Percentiles rank a stretch among this genome's conserved stretches.
Conservation (phyloP, 2,888 invertebrate genomes). For the Acrocyrtus sp. region DNA sequence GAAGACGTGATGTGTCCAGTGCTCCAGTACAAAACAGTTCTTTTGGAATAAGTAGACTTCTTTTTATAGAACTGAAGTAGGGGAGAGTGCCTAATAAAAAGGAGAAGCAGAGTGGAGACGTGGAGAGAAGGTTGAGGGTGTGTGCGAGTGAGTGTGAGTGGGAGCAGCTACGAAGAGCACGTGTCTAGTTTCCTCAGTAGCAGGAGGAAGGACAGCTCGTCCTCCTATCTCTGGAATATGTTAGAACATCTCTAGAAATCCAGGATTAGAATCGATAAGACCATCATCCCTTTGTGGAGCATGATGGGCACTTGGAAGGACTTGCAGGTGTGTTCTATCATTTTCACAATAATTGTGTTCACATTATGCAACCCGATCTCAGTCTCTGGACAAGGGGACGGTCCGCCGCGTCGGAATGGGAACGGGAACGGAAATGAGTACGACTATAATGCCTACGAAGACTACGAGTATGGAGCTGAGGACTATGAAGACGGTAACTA, state of each 20-base stretch:
- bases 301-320: conserved; percentile 52
- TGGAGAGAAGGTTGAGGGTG: no score
- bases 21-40: no score
- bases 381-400: conserved; percentile 51
- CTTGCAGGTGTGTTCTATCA: conserved; percentile 47
- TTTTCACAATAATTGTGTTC: conserved; percentile 51
- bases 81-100: no score
- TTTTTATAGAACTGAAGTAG: no score
- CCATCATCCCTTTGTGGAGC: conserved; percentile 33
- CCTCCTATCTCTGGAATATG: conserved; percentile 21
- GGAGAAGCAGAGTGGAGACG: no score
- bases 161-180: conserved; percentile 25
- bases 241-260: conserved; percentile 4
- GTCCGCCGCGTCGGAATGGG: conserved; percentile 24
- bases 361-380: conserved; percentile 60
- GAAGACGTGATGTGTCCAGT: no score
- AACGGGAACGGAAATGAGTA: conserved; percentile 52
- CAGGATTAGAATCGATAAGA: conserved; percentile 20
- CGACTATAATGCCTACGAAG: conserved; percentile 59
- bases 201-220: conserved; percentile 23
- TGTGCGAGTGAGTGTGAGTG: neutral
- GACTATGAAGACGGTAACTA: conserved; percentile 61
- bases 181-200: conserved; percentile 12
- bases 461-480: conserved; percentile 61
- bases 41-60: no score